Conservation (phyloP, 2,888 invertebrate species). For the Microplitis manilae region DNA sequence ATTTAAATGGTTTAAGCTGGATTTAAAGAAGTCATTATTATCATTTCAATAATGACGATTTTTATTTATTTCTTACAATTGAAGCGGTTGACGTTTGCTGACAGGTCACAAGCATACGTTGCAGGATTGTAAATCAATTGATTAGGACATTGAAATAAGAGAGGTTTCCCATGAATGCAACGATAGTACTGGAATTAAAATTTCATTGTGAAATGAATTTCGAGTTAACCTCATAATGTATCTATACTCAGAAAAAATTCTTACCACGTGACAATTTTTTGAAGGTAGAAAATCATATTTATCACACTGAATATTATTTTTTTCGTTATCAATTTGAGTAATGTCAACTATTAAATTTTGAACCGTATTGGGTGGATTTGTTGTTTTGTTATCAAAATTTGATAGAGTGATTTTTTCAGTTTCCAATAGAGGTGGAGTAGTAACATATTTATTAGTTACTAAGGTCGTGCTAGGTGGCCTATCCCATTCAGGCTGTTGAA, state of each 20-base stretch:
- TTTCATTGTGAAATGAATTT: neutral
- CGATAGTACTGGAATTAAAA: conserved; percentile 81
- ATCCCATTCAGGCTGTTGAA: conserved; percentile 84
- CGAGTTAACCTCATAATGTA: conserved; percentile 13
- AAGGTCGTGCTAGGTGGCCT: conserved; percentile 81
- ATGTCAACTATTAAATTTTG: conserved; percentile 45
- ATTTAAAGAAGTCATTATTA: too few species aligned
- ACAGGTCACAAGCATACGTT: conserved; percentile 87
- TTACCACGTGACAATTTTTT: conserved; percentile 76
- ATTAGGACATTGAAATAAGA: conserved; percentile 81
- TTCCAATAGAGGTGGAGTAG: conserved; percentile 48
- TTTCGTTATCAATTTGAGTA: conserved; percentile 69
- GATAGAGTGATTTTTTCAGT: conserved; percentile 55
- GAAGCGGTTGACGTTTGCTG: conserved; percentile 79
- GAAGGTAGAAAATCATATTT: conserved; percentile 75
- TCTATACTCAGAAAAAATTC: conserved; percentile 28
- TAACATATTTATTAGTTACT: conserved; percentile 49
- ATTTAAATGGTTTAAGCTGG: too few species aligned
- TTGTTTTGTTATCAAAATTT: conserved; percentile 45
- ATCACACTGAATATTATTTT: conserved; percentile 72
- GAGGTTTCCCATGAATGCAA: conserved; percentile 85
- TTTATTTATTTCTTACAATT: conserved; percentile 70
- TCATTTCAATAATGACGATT: too few species aligned
- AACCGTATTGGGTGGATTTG: conserved; percentile 46
- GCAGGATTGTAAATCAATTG: conserved; percentile 84